Evolutionary conservation across 1,140 invertebrate genomes (phyloP), one percentile per base, ranked within the genome.

Genomic region (Orchestia grillus): DNA sequence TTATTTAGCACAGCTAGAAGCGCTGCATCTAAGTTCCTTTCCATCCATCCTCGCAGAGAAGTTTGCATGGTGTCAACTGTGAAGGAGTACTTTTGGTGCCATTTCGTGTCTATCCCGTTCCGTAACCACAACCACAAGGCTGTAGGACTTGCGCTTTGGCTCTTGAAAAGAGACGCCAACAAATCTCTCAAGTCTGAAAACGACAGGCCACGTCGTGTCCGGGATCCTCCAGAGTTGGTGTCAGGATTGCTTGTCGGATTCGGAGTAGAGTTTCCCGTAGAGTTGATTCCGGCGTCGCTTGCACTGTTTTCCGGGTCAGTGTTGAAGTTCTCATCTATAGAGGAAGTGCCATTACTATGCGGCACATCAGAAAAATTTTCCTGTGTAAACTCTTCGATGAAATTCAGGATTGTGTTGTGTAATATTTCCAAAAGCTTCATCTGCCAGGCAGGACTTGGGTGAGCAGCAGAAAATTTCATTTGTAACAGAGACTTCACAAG

Each of bases 341-440:
- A 3, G 3, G 28, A 23, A 28, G 28, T 77, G 62, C 15, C 28
- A 36, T 77, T 36, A 77, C 62, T 36, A 77, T 77, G 11, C 36
- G 11, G 62, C 28, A 3, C 15, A 36, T 77, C 62, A 23, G 62
- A 77, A 77, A 77, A 77, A 28, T 77, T 77, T 77, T 77, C 43
- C 36, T 90, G 4, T 11, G 44, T 94, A 47, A 94, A 94, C 6
- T 94, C 92, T 42, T 40, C 44, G 44, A 94, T 28, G 44, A 94
- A 94, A 40, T 44, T 47, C 43, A 47, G 16, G 44, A 44, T n/a
- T 16, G 92, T 94, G 92, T 94, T 36, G 41, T 45, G 43, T 11
- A 94, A 40, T 3, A 94, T 44, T n/a, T 94, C 92, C n/a, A 94
- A 47, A 94, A 94, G 92, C 92, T 94, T 94, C 43, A 47, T 94